Base-by-base conservation (phyloP, 1,140 invertebrate species). In the Leguminivora glycinivorella region DNA sequence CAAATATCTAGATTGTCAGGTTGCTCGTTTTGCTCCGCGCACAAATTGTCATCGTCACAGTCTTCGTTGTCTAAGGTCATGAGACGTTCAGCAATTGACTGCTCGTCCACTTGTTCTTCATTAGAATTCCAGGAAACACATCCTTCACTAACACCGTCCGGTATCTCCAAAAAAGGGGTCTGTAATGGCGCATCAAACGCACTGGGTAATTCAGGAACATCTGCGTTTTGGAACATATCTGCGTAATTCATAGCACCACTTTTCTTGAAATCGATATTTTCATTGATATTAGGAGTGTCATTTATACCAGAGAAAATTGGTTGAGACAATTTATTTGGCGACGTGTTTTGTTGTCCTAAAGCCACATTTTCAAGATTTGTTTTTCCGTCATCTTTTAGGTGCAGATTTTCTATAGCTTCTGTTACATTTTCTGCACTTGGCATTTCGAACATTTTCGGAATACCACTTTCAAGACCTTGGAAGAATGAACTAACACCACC, bases 1-100 rank as follows among this genome's bases (percentile, higher is more conserved):
- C 85, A 90, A 40, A 85, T 88, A 69, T 81, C 85, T 14, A 88
- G 72, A 67, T 88, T 83, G 22, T 26, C 26, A 9, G 26, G 5
- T 31, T n/a, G 58, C 4, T 29, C 25, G 4, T 29, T 34, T n/a
- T 63, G n/a, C 0, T 63, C 5, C n/a, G n/a, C 17, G 25, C n/a
- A 29, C 26, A 29, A 63, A 17, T 80, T 76, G 14, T 72, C 66
- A 12, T 75, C 70, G 17, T 67, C 67, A 24, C n/a, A 67, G 10
- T 29, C 34, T 56, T 70, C 34, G 56, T 56, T 17, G 29, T 17
- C 29, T 56, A 34, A 43, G 29, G n/a, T 10, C 12, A 74, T 43
- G 1, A 40, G 6, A 19, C 34, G 29, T 19, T 17, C 17, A 67
- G 29, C 22, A 24, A 9, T 9, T 17, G 38, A 22, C 24, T 22